Conservation (phyloP, 2,888 invertebrate genomes). For the Ptycholaimellus sp. region DNA sequence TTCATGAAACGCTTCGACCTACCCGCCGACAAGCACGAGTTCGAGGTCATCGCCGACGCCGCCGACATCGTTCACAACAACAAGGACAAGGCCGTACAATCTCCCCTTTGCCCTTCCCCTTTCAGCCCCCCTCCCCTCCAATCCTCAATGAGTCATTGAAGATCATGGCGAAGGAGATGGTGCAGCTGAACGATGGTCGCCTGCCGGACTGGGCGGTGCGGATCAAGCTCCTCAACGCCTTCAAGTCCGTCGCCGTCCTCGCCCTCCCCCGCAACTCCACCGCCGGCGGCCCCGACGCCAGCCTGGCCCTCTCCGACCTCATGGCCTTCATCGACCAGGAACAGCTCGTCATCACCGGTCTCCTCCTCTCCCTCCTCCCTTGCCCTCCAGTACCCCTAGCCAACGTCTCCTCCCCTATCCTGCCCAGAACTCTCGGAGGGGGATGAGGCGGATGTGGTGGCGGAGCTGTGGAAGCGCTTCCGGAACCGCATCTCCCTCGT, state of each 20-base stretch:
- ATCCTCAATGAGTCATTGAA: slow-evolving; percentile 3
- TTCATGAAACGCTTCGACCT: slow-evolving; percentile 10
- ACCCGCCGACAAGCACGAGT: slow-evolving; percentile 10
- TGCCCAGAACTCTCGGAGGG: no score
- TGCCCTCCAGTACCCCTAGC: no score
- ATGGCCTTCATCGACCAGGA: slow-evolving; percentile 5
- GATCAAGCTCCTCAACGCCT: slow-evolving; percentile 12
- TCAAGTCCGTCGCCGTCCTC: slow-evolving; percentile 5
- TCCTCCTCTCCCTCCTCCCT: no score
- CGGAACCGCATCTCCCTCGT: slow-evolving; percentile 10
- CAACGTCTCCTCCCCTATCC: no score
- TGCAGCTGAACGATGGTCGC: slow-evolving; percentile 7
- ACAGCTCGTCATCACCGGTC: no score
- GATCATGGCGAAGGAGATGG: slow-evolving; percentile 6
- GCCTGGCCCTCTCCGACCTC: slow-evolving; percentile 3
- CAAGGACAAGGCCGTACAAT: slow-evolving; percentile 10
- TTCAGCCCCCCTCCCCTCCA: slow-evolving; percentile 1
- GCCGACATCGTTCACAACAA: slow-evolving; percentile 14
- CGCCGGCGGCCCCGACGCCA: background rate
- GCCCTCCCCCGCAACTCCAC: background rate
- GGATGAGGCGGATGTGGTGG: slow-evolving; percentile 6
- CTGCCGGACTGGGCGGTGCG: slow-evolving; percentile 12
- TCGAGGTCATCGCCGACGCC: slow-evolving; percentile 10
- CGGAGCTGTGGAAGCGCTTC: slow-evolving; percentile 9
- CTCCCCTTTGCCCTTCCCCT: slow-evolving; percentile 3